phyloP scores from a whole-genome alignment of 2,888 invertebrate species.

The Mechanitis messenoides region DNA sequence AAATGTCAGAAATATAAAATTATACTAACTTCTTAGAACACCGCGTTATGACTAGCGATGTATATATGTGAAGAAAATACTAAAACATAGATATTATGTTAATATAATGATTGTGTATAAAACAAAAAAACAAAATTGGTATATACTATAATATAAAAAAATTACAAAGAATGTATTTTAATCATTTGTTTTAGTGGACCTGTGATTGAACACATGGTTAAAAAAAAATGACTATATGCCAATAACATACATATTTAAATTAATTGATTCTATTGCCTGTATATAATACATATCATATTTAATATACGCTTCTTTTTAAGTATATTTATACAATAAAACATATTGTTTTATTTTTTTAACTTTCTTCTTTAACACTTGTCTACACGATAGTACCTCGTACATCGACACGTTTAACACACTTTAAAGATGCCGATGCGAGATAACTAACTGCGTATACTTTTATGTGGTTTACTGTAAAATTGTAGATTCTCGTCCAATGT shows the following conservation, averaged over 20 bases:
- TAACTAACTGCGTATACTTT: slow-evolving; percentile 30
- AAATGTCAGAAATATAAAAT: slow-evolving; percentile 55
- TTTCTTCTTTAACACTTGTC: slow-evolving; percentile 27
- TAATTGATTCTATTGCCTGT: too few species aligned
- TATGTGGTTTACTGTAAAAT: slow-evolving; percentile 46
- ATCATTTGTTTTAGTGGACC: too few species aligned
- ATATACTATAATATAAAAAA: too few species aligned
- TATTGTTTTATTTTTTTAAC: neutral
- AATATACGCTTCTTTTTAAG: neutral
- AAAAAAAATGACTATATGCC: too few species aligned
- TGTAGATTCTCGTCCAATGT: slow-evolving; percentile 21
- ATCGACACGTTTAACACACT: slow-evolving; percentile 58
- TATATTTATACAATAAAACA: too few species aligned
- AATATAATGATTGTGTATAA: too few species aligned
- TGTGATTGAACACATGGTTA: too few species aligned
- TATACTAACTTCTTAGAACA: slow-evolving; percentile 59
- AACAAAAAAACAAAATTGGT: too few species aligned
- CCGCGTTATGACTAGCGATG: slow-evolving; percentile 42
- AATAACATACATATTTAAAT: too few species aligned
- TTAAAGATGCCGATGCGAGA: slow-evolving; percentile 58
- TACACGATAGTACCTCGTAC: slow-evolving; percentile 35
- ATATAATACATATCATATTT: neutral
- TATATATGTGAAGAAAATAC: slow-evolving; percentile 12
- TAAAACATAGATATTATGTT: neutral
- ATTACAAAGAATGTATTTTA: too few species aligned